These are phyloP conservation scores for Hydraecia micacea DNA, from an alignment of 2,888 invertebrate genomes.

Conservation along the genomic window DNA sequence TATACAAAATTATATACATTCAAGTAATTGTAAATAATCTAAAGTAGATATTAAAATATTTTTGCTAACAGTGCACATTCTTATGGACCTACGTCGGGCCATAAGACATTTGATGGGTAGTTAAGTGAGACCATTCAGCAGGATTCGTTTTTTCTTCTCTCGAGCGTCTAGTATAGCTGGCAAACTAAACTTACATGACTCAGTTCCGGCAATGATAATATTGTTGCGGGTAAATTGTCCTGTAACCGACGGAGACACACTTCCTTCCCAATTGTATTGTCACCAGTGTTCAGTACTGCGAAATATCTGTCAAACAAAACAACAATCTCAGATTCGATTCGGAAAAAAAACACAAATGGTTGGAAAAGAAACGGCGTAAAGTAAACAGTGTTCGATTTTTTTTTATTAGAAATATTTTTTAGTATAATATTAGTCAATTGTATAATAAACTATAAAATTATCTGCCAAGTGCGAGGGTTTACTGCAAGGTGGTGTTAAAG, in stretches of 20 bases:
- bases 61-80: not conserved
- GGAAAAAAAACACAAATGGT: not conserved
- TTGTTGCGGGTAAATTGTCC: slow-evolving; percentile 39
- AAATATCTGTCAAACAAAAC: slow-evolving; percentile 41
- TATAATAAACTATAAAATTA: not conserved
- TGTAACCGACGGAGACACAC: slow-evolving; percentile 34
- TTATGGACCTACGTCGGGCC: not conserved
- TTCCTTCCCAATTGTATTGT: slow-evolving; percentile 33
- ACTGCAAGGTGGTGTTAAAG: not conserved
- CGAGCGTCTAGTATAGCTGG: not conserved
- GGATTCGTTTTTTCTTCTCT: not conserved
- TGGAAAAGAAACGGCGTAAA: not conserved
- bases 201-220: slow-evolving; percentile 48
- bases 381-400: not conserved
- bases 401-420: not conserved
- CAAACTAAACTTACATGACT: slow-evolving; percentile 27
- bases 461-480: not conserved
- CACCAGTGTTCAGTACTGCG: slow-evolving; percentile 40
- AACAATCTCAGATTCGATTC: not conserved
- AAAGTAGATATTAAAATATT: not conserved
- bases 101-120: not conserved
- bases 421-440: not conserved
- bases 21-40: not conserved
- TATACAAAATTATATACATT: not conserved
- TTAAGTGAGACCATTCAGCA: not conserved